phyloP scores from a whole-genome alignment of 2,888 invertebrate genomes.

The Odontocerum albicorne region DNA sequence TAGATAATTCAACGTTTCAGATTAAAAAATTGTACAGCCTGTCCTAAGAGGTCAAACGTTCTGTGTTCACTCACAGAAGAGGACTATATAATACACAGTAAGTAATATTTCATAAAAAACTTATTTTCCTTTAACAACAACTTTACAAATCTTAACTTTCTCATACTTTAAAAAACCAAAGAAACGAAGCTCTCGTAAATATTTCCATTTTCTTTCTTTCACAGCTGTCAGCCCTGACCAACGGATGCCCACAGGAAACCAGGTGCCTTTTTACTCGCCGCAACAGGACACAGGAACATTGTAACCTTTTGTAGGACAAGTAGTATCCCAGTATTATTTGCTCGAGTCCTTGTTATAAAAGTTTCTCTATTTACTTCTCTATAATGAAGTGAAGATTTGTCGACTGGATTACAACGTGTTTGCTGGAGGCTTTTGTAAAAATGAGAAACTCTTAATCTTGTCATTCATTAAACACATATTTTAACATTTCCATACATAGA shows the following conservation, averaged over 20 bases:
- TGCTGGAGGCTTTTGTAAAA: slow-evolving; percentile 14
- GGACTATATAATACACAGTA: too few relatives aligned
- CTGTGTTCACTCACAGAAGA: too few relatives aligned
- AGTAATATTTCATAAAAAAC: too few relatives aligned
- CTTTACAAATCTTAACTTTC: too few relatives aligned
- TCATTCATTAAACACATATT: slow-evolving; percentile 24
- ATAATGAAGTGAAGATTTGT: slow-evolving; percentile 21
- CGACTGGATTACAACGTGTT: slow-evolving; percentile 18
- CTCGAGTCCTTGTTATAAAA: slow-evolving; percentile 13
- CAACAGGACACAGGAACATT: background rate
- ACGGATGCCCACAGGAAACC: slow-evolving; percentile 17
- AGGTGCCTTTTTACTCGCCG: slow-evolving; percentile 10
- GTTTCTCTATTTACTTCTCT: slow-evolving; percentile 15
- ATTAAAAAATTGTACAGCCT: too few relatives aligned
- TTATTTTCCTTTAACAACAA: too few relatives aligned
- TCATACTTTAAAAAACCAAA: background rate
- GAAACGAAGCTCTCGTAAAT: background rate
- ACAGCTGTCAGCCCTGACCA: background rate
- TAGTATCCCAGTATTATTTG: slow-evolving; percentile 12
- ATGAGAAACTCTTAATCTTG: slow-evolving; percentile 23
- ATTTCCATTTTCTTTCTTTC: too few relatives aligned
- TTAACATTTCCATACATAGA: slow-evolving; percentile 2
- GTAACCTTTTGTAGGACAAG: slow-evolving; percentile 13
- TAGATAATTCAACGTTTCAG: too few relatives aligned
- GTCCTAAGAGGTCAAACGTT: too few relatives aligned